A percentile compares a stretch with the other conserved stretches of the same genome.
phyloP scores from a whole-genome alignment of 2,113 vertebrate genomes.

The Xenus cinereus region DNA sequence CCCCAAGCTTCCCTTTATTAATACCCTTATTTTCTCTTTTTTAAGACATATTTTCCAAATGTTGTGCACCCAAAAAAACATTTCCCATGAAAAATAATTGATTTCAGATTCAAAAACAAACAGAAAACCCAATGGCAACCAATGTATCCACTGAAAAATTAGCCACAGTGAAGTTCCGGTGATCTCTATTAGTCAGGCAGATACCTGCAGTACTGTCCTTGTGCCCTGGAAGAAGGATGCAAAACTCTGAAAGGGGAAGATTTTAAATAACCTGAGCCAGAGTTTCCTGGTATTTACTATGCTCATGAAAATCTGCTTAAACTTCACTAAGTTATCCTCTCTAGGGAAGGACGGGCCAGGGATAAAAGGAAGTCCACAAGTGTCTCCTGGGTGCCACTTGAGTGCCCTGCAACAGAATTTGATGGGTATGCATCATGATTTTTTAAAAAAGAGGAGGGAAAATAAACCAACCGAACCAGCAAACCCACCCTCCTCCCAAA shows the following conservation, averaged over 20 bases:
- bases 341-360: neutral
- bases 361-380: neutral
- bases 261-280: neutral
- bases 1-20: neutral
- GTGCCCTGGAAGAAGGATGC: neutral
- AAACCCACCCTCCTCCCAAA: neutral
- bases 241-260: neutral
- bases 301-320: neutral
- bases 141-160: neutral
- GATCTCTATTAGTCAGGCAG: neutral
- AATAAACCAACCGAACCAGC: neutral
- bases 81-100: neutral
- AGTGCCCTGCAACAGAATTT: neutral
- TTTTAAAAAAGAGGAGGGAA: accelerated
- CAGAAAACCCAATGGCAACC: neutral
- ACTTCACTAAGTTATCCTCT: neutral
- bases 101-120: slow-evolving; percentile 20
- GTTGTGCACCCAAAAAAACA: neutral
- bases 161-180: neutral
- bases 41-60: slow-evolving; percentile 1
- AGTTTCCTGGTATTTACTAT: neutral
- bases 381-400: neutral
- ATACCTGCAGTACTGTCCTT: neutral
- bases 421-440: neutral
- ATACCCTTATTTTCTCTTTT: neutral